phyloP scores from a whole-genome alignment of 1,140 invertebrate species.

The Pseudomyrmex gracilis region DNA sequence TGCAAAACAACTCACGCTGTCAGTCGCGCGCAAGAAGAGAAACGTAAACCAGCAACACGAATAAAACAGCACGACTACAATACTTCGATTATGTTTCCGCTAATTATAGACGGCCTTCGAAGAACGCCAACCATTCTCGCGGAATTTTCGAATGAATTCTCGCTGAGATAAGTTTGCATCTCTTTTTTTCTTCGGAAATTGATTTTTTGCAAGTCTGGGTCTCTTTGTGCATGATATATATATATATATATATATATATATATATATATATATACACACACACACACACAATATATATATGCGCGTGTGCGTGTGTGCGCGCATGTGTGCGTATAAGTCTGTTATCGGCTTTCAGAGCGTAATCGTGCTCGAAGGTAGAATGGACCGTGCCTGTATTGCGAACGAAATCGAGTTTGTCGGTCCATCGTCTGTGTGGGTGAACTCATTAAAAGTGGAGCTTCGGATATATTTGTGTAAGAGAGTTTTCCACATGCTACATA shows the following conservation, averaged over 20 bases:
- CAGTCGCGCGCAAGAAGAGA: neutral
- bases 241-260: too few species aligned
- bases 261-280: too few species aligned
- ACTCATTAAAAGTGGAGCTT: slow-evolving; percentile 47
- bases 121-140: slow-evolving; percentile 22
- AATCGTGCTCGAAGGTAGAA: slow-evolving; percentile 17
- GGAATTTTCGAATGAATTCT: neutral
- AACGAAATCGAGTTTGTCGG: slow-evolving; percentile 25
- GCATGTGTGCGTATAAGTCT: too few species aligned
- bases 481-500: neutral
- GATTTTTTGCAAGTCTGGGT: slow-evolving; percentile 2
- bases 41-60: slow-evolving; percentile 15
- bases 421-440: slow-evolving; percentile 6
- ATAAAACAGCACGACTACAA: slow-evolving; percentile 5
- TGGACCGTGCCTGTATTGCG: neutral
- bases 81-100: slow-evolving; percentile 19
- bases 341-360: neutral
- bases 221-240: neutral
- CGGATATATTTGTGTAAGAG: neutral
- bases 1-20: neutral
- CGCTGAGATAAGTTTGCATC: neutral
- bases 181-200: neutral
- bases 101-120: slow-evolving; percentile 44
- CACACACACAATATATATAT: too few species aligned
- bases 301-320: too few species aligned